These are phyloP conservation scores for Limnephilus lunatus DNA, from an alignment of 2,888 invertebrate species.

Conservation along the genomic window DNA sequence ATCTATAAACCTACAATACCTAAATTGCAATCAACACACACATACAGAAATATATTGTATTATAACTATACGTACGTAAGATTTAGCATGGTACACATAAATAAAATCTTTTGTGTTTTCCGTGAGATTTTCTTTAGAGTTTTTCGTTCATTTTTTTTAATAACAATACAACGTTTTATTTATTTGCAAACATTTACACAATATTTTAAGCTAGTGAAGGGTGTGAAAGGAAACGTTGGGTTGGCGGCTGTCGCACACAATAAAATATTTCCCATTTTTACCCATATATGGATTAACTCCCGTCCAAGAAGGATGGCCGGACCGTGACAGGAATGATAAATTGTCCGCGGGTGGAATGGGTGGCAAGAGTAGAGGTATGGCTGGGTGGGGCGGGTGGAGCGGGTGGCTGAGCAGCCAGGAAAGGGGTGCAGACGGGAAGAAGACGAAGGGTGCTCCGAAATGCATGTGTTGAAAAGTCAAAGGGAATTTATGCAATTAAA, in stretches of 20 bases:
- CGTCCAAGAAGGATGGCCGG: conserved; percentile 65
- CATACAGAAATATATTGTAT: too few species aligned
- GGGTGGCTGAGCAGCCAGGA: not conserved
- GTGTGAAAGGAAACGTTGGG: conserved; percentile 45
- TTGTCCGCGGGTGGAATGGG: conserved; percentile 54
- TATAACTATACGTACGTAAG: not conserved
- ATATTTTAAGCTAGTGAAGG: conserved; percentile 9
- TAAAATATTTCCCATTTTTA: conserved; percentile 64
- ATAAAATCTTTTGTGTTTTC: not conserved
- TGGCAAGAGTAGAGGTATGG: not conserved
- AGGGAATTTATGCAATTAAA: not conserved
- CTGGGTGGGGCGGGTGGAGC: not conserved
- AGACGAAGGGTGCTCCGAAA: conserved; percentile 7
- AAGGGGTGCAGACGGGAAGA: conserved; percentile 21
- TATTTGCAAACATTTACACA: conserved; percentile 2
- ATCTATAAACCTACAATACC: too few species aligned
- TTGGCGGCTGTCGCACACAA: conserved; percentile 55
- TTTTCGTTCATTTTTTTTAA: not conserved
- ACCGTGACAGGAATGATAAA: conserved; percentile 65
- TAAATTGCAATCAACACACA: too few species aligned
- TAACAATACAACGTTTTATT: not conserved
- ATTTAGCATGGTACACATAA: not conserved
- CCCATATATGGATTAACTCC: conserved; percentile 66
- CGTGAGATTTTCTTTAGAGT: not conserved
- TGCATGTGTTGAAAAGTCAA: conserved; percentile 40